Conservation (phyloP, 2,888 invertebrate species). For the Cabera pusaria region DNA sequence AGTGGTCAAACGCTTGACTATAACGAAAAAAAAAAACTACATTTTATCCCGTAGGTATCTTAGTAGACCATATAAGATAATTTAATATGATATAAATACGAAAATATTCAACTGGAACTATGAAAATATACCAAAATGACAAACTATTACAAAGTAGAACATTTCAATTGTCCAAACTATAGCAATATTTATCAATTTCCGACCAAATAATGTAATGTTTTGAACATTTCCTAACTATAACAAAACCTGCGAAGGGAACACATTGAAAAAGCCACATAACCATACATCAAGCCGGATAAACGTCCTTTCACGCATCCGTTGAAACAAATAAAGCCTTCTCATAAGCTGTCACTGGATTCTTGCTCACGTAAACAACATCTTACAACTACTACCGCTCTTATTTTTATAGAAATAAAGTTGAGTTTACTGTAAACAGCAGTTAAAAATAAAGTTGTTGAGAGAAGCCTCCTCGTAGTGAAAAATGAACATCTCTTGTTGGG, state of each 20-base stretch:
- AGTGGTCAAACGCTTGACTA: too few species aligned
- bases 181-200: too few species aligned
- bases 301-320: conserved; percentile 32
- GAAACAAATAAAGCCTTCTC: conserved; percentile 58
- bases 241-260: conserved; percentile 11
- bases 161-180: too few species aligned
- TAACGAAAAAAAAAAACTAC: too few species aligned
- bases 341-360: conserved; percentile 66
- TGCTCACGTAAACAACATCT: conserved; percentile 28
- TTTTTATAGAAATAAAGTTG: conserved; percentile 33
- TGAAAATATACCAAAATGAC: too few species aligned
- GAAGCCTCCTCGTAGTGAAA: conserved; percentile 59
- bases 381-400: conserved; percentile 29
- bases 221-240: too few species aligned
- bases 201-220: too few species aligned
- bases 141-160: too few species aligned
- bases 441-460: conserved; percentile 28
- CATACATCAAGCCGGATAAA: conserved; percentile 25
- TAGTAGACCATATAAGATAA: too few species aligned
- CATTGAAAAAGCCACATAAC: conserved; percentile 31
- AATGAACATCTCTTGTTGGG: conserved; percentile 74
- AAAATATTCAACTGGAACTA: too few species aligned
- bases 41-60: too few species aligned
- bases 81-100: too few species aligned
- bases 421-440: conserved; percentile 27